These are phyloP conservation scores for Phoebastria nigripes DNA, from an alignment of 2,797 vertebrate species.

Conservation along the genomic window DNA sequence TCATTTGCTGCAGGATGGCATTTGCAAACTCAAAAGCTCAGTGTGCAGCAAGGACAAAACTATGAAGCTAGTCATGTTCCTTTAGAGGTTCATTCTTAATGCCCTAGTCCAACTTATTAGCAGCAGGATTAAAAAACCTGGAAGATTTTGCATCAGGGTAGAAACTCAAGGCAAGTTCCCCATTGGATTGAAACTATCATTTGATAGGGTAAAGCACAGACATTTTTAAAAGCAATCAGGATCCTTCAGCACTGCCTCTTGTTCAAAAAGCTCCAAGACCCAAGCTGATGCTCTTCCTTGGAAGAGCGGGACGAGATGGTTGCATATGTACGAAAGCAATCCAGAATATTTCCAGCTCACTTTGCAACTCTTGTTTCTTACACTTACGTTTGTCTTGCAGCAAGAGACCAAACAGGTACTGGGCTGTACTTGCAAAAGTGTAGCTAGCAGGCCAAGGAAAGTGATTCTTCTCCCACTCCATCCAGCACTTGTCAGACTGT, in stretches of 20 bases:
- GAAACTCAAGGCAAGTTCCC: neutral
- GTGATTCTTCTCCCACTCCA: neutral
- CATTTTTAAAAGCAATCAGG: neutral
- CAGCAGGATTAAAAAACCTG: conserved; percentile 1
- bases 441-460: neutral
- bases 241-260: neutral
- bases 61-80: neutral
- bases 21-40: neutral
- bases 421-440: neutral
- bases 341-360: neutral
- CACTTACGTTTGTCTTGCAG: neutral
- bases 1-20: neutral
- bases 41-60: neutral
- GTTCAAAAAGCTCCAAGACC: neutral
- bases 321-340: neutral
- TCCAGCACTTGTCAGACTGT: neutral
- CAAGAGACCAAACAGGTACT: neutral
- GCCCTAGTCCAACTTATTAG: neutral
- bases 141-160: neutral
- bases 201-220: neutral
- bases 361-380: neutral
- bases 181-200: neutral
- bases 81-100: neutral
- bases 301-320: neutral
- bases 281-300: neutral